Evolutionary conservation across 1,140 invertebrate species (phyloP), one percentile per base, ranked within the genome.

Genomic region (Drosophila trapezifrons): DNA sequence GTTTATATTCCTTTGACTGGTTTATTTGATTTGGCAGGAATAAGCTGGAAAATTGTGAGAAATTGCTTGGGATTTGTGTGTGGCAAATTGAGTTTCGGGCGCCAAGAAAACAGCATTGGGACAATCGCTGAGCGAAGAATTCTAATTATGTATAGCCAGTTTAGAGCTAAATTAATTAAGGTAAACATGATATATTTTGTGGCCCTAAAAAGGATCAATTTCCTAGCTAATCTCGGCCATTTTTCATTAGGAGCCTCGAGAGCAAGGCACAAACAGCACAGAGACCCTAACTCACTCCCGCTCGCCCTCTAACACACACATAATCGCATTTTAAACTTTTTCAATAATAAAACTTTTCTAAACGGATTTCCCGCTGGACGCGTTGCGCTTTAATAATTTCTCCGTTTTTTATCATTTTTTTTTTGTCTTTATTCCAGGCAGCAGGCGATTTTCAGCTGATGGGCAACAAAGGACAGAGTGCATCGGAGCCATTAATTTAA

Each of bases 251-350:
- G 22, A 59, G 52, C 38, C 49, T 27, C 25, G 17, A 42, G 32
- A 55, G 35, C 49, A 43, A 55, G 27, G 35, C 40, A 46, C 49
- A 56, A 35, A 47, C 47, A 42, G 57, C 18, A 40, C 49, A 32
- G 22, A 42, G 47, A 20, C 45, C 72, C 59, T 27, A 49, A 58
- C 46, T 18, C 22, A 37, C 51, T 18, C 51, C 22, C 29, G 17
- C 35, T 40, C 38, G 45, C 35, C 32, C 35, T 18, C 27, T 15
- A 40, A 43, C 64, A 49, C 65, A 83, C 76, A 80, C 52, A 89
- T 89, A 89, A 89, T 89, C 84, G 85, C 85, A 89, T 89, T 89
- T 90, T 84, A 69, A 89, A 89, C 84, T 89, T 89, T 89, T 89
- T 89, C 85, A 89, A 89, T 89, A 89, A 84, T 78, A 84, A 89